A percentile compares a stretch with the other conserved stretches of the same genome.
Evolutionary conservation across 2,113 vertebrate genomes (phyloP).

Genomic region (Phoenicopterus ruber): DNA sequence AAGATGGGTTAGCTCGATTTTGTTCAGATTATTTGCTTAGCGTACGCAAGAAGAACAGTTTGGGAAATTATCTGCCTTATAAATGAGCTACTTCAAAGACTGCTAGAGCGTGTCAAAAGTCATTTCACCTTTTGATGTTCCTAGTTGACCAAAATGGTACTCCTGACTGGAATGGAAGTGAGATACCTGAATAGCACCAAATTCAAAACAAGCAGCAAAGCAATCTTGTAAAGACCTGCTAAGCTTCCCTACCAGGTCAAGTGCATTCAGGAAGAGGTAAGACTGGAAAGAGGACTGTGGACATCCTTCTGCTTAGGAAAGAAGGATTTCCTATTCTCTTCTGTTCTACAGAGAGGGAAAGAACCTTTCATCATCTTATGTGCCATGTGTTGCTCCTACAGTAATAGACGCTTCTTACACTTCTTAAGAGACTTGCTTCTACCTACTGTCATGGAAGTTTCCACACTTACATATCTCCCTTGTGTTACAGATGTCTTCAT

Average conservation of each 20-base stretch:
- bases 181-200: neutral
- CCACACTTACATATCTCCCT: neutral
- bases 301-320: neutral
- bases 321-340: neutral
- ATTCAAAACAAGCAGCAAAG: neutral
- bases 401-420: neutral
- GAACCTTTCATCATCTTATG: neutral
- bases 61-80: neutral
- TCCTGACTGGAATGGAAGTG: neutral
- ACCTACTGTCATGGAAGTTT: neutral
- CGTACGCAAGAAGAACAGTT: neutral
- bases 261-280: neutral
- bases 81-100: neutral
- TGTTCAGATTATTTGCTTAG: neutral
- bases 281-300: neutral
- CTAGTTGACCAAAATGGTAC: neutral
- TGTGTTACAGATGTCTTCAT: neutral
- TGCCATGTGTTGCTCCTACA: neutral
- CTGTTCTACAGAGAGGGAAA: neutral
- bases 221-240: neutral
- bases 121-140: neutral
- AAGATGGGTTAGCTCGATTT: neutral
- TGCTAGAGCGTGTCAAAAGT: neutral
- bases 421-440: neutral
- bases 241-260: neutral